Evolutionary conservation across 2,797 vertebrate species (phyloP).

Genomic region (Pterois miles): DNA sequence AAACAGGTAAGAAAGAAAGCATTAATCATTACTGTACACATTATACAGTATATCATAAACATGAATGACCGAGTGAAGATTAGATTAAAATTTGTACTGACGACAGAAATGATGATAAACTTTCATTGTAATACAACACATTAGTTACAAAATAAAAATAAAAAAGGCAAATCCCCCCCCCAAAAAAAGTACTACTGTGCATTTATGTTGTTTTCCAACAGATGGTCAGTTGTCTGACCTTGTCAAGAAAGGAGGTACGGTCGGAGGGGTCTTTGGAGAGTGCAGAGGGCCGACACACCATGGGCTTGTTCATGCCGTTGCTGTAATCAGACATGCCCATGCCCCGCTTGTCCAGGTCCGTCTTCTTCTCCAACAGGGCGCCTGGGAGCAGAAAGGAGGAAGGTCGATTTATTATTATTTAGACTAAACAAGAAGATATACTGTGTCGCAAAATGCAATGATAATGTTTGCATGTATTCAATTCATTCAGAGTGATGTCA

Average conservation of each 20-base stretch:
- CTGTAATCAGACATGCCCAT: slow-evolving; percentile 96
- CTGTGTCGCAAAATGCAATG: neutral
- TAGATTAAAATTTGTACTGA: neutral
- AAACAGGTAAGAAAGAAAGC: slow-evolving; percentile 36
- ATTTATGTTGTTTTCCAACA: neutral
- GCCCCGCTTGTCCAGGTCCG: slow-evolving; percentile 96
- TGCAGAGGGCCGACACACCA: slow-evolving; percentile 92
- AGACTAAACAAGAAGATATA: neutral
- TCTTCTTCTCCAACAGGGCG: slow-evolving; percentile 99
- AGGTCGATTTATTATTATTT: neutral
- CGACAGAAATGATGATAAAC: neutral
- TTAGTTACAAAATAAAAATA: neutral
- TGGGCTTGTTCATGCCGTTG: slow-evolving; percentile 94
- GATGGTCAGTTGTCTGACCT: slow-evolving; percentile 78
- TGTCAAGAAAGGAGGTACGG: slow-evolving; percentile 94
- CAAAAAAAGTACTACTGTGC: neutral
- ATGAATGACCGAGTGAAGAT: neutral
- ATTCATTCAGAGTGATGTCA: neutral
- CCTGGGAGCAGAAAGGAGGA: slow-evolving; percentile 74
- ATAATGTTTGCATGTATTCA: neutral
- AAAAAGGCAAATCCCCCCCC: neutral
- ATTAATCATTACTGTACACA: neutral
- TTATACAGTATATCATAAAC: neutral
- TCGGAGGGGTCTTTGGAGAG: slow-evolving; percentile 99
- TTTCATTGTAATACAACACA: neutral